These are phyloP conservation scores for Tympanuchus pallidicinctus DNA, from an alignment of 2,113 vertebrate species.

Conservation along the genomic window DNA sequence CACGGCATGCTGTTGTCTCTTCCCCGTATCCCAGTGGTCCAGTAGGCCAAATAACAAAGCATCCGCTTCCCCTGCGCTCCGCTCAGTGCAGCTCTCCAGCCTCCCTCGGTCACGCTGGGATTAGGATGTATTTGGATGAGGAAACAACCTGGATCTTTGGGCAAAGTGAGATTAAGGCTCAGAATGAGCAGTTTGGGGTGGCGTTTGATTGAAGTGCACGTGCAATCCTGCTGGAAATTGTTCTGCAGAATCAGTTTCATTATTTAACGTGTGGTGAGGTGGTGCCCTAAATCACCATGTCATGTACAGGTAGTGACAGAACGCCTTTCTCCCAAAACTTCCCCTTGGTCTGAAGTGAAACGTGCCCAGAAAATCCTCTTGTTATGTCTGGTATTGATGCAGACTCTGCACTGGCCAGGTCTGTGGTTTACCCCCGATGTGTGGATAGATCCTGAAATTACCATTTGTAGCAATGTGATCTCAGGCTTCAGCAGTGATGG, in stretches of 20 bases:
- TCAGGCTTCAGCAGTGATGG: background rate
- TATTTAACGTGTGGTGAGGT: background rate
- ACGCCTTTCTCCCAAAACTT: background rate
- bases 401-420: background rate
- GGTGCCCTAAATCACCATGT: background rate
- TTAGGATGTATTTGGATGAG: background rate
- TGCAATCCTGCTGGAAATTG: background rate
- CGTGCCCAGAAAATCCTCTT: background rate
- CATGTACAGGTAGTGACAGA: background rate
- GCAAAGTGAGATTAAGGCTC: background rate
- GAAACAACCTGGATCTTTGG: background rate
- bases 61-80: accelerated
- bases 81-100: background rate
- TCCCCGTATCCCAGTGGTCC: background rate
- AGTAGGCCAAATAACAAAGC: background rate
- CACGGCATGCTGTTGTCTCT: accelerated
- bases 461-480: background rate
- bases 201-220: background rate
- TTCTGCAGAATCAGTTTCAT: background rate
- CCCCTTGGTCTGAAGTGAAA: background rate
- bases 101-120: background rate
- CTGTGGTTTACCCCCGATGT: background rate
- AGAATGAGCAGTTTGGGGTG: background rate
- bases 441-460: background rate
- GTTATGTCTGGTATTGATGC: background rate